phyloP scores from a whole-genome alignment of 2,888 invertebrate species.

The Melolontha melolontha region DNA sequence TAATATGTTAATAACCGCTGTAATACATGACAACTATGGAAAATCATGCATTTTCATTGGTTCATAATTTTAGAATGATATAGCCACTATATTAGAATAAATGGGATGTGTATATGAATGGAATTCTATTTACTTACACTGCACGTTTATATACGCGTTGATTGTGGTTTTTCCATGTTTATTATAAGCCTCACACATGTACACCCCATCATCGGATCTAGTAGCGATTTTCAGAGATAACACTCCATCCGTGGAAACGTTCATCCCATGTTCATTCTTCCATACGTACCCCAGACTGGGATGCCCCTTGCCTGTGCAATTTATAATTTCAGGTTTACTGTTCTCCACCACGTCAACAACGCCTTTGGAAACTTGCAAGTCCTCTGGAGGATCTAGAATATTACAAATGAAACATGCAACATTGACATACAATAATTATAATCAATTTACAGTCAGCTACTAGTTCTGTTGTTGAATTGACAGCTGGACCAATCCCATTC shows the following conservation, averaged over 20 bases:
- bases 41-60: no score
- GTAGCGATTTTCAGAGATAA: conserved; percentile 76
- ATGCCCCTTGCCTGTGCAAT: conserved; percentile 74
- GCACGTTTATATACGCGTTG: conserved; percentile 80
- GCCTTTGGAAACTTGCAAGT: conserved; percentile 77
- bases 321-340: conserved; percentile 69
- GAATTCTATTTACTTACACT: conserved; percentile 75
- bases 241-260: conserved; percentile 66
- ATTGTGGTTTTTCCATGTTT: conserved; percentile 81
- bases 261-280: conserved; percentile 72
- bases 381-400: conserved; percentile 83
- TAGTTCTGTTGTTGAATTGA: conserved; percentile 86
- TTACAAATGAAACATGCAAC: conserved; percentile 11
- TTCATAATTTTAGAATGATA: no score
- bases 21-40: no score
- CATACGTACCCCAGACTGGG: conserved; percentile 81
- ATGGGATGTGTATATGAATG: no score
- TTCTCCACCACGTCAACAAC: conserved; percentile 70
- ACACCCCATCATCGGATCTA: conserved; percentile 80
- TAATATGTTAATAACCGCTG: no score
- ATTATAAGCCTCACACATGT: conserved; percentile 83
- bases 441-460: conserved; percentile 87
- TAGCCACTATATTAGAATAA: no score
- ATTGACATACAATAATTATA: conserved; percentile 7
- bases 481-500: conserved; percentile 83